Conservation (phyloP, 30 jellyfish, hydroid and myxozoan species). For the Catostylus mosaicus region DNA sequence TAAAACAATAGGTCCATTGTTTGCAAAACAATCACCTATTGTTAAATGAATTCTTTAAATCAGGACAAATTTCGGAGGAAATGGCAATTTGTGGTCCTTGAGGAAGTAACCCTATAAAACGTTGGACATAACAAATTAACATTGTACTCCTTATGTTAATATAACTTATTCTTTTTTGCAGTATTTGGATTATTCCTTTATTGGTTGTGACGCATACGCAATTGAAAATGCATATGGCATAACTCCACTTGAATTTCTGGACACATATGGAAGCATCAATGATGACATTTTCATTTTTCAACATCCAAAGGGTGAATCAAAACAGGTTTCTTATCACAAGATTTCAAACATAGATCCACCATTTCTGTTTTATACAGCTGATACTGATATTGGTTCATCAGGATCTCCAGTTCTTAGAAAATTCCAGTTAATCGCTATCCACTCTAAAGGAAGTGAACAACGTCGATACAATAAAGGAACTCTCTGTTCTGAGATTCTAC, state of each 20-base stretch:
- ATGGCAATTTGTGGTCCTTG: too few species aligned
- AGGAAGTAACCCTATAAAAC: too few species aligned
- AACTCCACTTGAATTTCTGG: slow-evolving; percentile 81
- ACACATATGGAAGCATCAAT: slow-evolving; percentile 49
- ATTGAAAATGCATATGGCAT: slow-evolving; percentile 70
- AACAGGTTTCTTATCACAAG: slow-evolving; percentile 82
- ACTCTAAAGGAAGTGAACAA: slow-evolving; percentile 90
- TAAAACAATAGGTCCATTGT: too few species aligned
- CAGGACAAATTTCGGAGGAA: too few species aligned
- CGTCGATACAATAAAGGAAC: slow-evolving; percentile 90
- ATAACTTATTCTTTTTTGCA: neutral
- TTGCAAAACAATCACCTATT: too few species aligned
- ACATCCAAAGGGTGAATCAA: slow-evolving; percentile 94
- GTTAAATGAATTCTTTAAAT: too few species aligned
- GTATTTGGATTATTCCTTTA: slow-evolving; percentile 72
- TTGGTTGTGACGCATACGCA: slow-evolving; percentile 83
- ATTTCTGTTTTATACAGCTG: slow-evolving; percentile 88
- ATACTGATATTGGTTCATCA: slow-evolving; percentile 96
- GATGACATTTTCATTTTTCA: slow-evolving; percentile 91
- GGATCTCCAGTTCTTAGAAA: slow-evolving; percentile 90
- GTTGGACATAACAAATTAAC: too few species aligned
- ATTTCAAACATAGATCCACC: slow-evolving; percentile 72
- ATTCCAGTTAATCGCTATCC: slow-evolving; percentile 81
- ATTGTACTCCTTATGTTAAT: too few species aligned
- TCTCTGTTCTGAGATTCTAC: slow-evolving; percentile 77